These are phyloP conservation scores for Chouioia cunea DNA, from an alignment of 2,888 invertebrate species.

Conservation along the genomic window DNA sequence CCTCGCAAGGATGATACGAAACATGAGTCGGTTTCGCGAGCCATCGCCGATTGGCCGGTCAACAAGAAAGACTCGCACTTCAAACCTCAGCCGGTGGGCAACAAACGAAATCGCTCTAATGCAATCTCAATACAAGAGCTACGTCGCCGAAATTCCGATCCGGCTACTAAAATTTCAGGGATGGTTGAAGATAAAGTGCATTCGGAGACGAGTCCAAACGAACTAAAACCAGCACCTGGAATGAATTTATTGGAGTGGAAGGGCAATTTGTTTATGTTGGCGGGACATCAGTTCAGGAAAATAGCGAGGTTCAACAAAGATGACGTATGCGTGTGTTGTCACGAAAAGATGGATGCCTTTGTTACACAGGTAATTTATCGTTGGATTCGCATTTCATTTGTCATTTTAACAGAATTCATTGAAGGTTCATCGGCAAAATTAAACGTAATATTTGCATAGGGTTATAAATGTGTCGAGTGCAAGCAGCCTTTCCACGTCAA, in stretches of 20 bases:
- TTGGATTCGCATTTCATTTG: not conserved
- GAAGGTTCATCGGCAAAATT: no score
- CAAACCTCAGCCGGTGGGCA: slow-evolving; percentile 33
- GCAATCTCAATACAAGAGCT: slow-evolving; percentile 70
- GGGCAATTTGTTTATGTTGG: slow-evolving; percentile 76
- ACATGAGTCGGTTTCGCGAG: slow-evolving; percentile 50
- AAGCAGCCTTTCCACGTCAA: slow-evolving; percentile 90
- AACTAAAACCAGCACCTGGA: slow-evolving; percentile 70
- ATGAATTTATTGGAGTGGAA: slow-evolving; percentile 74
- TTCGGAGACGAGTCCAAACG: slow-evolving; percentile 69
- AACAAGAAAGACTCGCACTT: slow-evolving; percentile 58
- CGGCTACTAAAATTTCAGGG: slow-evolving; percentile 72
- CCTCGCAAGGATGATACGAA: slow-evolving; percentile 41
- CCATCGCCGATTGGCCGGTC: slow-evolving; percentile 64
- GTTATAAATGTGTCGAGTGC: slow-evolving; percentile 85
- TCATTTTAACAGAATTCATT: no score
- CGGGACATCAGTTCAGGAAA: slow-evolving; percentile 83
- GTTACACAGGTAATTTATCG: slow-evolving; percentile 72
- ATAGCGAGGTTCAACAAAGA: slow-evolving; percentile 83
- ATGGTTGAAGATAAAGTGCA: slow-evolving; percentile 67
- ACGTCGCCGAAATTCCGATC: slow-evolving; percentile 81
- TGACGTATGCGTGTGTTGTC: slow-evolving; percentile 86
- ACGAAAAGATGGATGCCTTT: slow-evolving; percentile 84
- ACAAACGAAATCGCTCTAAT: slow-evolving; percentile 63
- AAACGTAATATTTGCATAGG: slow-evolving; percentile 56